These are phyloP conservation scores for Crypturellus undulatus DNA, from an alignment of 2,113 vertebrate genomes.

Conservation along the genomic window DNA sequence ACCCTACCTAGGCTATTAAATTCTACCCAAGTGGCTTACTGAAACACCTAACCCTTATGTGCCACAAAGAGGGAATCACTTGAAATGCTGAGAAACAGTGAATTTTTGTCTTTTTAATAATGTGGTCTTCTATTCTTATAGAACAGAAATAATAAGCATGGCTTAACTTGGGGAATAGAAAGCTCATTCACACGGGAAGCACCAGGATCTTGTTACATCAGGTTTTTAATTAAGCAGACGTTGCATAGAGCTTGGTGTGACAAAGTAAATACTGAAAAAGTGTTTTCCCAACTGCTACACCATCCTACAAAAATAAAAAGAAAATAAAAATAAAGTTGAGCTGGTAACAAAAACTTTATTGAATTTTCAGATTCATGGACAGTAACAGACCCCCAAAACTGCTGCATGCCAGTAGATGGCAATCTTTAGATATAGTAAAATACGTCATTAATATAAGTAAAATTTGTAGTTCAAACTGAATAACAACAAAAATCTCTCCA, in stretches of 20 bases:
- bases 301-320: background rate
- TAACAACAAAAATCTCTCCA: background rate
- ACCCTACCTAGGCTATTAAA: background rate
- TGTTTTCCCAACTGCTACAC: slow-evolving; percentile 9
- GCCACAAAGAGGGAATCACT: background rate
- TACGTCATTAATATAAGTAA: background rate
- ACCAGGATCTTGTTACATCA: slow-evolving; percentile 35
- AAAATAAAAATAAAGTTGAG: background rate
- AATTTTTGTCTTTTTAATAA: background rate
- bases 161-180: slow-evolving; percentile 31
- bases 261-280: slow-evolving; percentile 25
- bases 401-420: slow-evolving; percentile 50
- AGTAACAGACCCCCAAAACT: slow-evolving; percentile 16
- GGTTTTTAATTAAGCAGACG: slow-evolving; percentile 62
- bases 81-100: background rate
- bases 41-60: background rate
- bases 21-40: background rate
- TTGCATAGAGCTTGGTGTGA: slow-evolving; percentile 9
- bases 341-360: background rate
- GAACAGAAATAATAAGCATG: background rate
- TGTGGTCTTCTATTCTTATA: background rate
- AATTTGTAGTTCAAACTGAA: slow-evolving; percentile 33
- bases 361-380: slow-evolving; percentile 18
- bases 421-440: slow-evolving; percentile 52
- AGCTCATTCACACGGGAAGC: slow-evolving; percentile 39